phyloP scores from a whole-genome alignment of 30 jellyfish, hydroid and myxozoan species.

The Cassiopea andromeda region DNA sequence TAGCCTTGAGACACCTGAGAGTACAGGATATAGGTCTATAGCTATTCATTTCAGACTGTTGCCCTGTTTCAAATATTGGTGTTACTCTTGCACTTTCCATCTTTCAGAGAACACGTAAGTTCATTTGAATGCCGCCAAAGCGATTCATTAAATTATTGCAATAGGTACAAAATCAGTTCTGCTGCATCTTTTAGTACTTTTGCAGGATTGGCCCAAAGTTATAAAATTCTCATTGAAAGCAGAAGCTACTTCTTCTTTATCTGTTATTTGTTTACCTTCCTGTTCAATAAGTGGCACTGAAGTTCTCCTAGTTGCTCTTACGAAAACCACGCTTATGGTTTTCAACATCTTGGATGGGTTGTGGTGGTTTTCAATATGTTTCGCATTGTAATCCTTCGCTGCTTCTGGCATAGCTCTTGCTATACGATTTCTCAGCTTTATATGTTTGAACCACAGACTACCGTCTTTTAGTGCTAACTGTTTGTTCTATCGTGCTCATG shows the following conservation, averaged over 20 bases:
- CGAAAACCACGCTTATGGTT: slow-evolving; percentile 9
- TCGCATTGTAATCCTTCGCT: slow-evolving; percentile 25
- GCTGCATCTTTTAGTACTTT: slow-evolving; percentile 32
- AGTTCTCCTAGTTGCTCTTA: slow-evolving; percentile 28
- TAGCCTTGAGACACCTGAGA: slow-evolving; percentile 26
- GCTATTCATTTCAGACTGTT: slow-evolving; percentile 2
- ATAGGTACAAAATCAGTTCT: slow-evolving; percentile 18
- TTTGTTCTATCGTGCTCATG: slow-evolving; percentile 22
- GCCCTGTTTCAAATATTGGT: slow-evolving; percentile 39
- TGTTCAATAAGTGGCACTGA: slow-evolving; percentile 31
- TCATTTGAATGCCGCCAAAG: too few relatives aligned
- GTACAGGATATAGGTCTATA: slow-evolving; percentile 30
- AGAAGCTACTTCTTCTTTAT: slow-evolving; percentile 44
- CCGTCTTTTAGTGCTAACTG: slow-evolving; percentile 18
- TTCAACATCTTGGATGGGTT: slow-evolving; percentile 53
- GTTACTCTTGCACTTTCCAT: slow-evolving; percentile 51
- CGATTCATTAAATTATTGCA: slow-evolving; percentile 10
- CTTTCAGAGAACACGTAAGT: slow-evolving; percentile 30
- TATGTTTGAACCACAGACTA: slow-evolving; percentile 11
- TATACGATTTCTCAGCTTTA: slow-evolving; percentile 18
- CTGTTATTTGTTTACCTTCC: slow-evolving; percentile 39
- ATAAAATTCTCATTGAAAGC: slow-evolving; percentile 41
- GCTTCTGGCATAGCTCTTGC: slow-evolving; percentile 50
- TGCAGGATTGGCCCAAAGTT: slow-evolving; percentile 47
- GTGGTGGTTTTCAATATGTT: slow-evolving; percentile 23